These are phyloP conservation scores for Melinaea marsaeus DNA, from an alignment of 2,888 invertebrate species.

Conservation along the genomic window DNA sequence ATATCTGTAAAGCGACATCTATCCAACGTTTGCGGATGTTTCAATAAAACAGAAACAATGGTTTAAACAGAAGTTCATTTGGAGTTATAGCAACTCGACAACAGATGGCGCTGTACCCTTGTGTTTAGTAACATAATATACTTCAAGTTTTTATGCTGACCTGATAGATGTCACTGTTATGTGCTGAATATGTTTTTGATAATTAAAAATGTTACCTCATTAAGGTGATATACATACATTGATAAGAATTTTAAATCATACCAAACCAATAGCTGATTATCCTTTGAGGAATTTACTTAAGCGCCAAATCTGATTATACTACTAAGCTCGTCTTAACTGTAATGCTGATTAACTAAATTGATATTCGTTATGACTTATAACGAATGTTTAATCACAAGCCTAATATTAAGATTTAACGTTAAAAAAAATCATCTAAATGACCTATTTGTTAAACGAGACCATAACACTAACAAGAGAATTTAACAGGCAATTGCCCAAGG, in stretches of 20 bases:
- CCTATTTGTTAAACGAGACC: constrained; percentile 28
- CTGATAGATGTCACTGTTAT: neutral
- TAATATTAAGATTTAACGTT: neutral
- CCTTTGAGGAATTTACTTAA: no score
- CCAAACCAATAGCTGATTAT: no score
- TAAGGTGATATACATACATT: no score
- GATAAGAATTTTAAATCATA: no score
- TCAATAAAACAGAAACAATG: neutral
- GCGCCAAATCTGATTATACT: no score
- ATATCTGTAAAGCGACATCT: neutral
- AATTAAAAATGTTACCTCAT: no score
- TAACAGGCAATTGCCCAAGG: constrained; percentile 57
- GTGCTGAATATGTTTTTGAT: no score
- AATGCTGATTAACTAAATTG: no score
- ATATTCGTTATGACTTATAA: no score
- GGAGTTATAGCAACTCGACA: constrained; percentile 42
- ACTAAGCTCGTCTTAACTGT: no score
- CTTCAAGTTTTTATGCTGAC: neutral
- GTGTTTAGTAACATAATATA: neutral
- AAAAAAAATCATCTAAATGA: constrained; percentile 38
- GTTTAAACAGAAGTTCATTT: neutral
- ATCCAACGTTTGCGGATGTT: neutral
- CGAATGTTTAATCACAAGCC: no score
- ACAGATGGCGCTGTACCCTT: constrained; percentile 43
- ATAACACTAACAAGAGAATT: constrained; percentile 54